phyloP scores from a whole-genome alignment of 30 jellyfish, hydroid and myxozoan species.

The Sanderia malayensis region DNA sequence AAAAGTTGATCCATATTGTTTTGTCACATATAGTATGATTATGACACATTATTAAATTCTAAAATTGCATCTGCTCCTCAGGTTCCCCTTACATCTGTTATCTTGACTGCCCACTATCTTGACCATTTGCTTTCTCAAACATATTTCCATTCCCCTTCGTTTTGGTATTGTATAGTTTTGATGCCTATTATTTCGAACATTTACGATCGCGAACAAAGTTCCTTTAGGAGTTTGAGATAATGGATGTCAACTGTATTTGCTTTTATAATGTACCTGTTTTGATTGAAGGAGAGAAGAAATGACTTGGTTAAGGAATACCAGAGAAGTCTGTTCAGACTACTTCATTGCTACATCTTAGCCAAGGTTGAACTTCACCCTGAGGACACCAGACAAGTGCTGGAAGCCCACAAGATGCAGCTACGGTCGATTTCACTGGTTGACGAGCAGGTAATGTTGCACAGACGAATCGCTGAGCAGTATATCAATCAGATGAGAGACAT shows the following conservation, averaged over 20 bases:
- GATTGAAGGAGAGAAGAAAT: constrained; percentile 33
- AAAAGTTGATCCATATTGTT: too few relatives aligned
- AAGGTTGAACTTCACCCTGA: constrained; percentile 68
- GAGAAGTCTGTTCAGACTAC: constrained; percentile 66
- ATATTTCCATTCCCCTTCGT: too few relatives aligned
- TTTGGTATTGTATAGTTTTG: too few relatives aligned
- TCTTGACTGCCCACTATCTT: neutral
- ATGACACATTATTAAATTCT: too few relatives aligned
- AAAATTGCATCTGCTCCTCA: too few relatives aligned
- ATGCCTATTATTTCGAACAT: too few relatives aligned
- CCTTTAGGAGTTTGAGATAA: too few relatives aligned
- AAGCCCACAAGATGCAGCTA: constrained; percentile 57
- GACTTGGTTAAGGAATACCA: constrained; percentile 57
- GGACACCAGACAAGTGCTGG: constrained; percentile 48
- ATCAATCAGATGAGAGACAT: constrained; percentile 61
- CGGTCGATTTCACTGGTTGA: constrained; percentile 55
- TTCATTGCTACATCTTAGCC: constrained; percentile 84
- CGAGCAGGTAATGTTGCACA: constrained; percentile 58
- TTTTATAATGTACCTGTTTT: too few relatives aligned
- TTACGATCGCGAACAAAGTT: too few relatives aligned
- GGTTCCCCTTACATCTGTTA: too few relatives aligned
- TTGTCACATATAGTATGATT: too few relatives aligned
- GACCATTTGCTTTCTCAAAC: constrained; percentile 1
- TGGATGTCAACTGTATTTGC: neutral
- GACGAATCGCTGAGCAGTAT: constrained; percentile 61